Evolutionary conservation across 1,140 invertebrate species (phyloP), one percentile per base, ranked within the genome.

Genomic region (Zaprionus camerounensis): DNA sequence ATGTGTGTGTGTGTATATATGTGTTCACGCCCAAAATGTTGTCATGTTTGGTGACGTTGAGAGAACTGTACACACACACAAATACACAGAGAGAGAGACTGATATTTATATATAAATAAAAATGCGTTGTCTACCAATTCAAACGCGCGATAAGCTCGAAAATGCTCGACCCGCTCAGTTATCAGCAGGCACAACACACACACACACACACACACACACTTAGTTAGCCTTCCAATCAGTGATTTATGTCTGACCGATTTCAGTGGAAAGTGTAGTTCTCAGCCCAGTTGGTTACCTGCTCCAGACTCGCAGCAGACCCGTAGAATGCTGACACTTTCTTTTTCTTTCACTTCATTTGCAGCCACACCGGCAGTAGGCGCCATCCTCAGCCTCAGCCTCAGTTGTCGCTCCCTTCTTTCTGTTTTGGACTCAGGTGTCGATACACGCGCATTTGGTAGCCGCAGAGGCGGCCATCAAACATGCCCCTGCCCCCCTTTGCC

Each of bases 21-120:
- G 74, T 38, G 85, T 73, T 91, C 86, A 91, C 87, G 87, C 87
- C 87, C 87, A 91, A 87, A 91, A 77, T 86, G 85, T 86, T 80
- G 82, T 91, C 87, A 85, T 91, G 82, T 91, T 91, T 64, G 85
- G 86, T 82, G 85, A 76, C 81, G 71, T 66, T 67, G 44, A 68
- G 72, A 91, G 71, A 78, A 81, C 71, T 78, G 78, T 78, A 67
- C 78, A 80, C 77, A 58, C 15, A 58, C 15, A 41, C 26, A 36
- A 9, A 38, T 5, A 38, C 41, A 20, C 41, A 44, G 2, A 44
- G 15, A 9, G 41, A 44, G 15, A 46, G 41, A 9, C 41, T 17
- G 41, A 46, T 46, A 46, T 46, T 46, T 57, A 31, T 58, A 36
- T 58, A 17, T 66, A 62, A 78, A 79, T 72, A 76, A 76, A 87